These are phyloP conservation scores for Idaea straminata DNA, from an alignment of 2,888 invertebrate species.

Conservation along the genomic window DNA sequence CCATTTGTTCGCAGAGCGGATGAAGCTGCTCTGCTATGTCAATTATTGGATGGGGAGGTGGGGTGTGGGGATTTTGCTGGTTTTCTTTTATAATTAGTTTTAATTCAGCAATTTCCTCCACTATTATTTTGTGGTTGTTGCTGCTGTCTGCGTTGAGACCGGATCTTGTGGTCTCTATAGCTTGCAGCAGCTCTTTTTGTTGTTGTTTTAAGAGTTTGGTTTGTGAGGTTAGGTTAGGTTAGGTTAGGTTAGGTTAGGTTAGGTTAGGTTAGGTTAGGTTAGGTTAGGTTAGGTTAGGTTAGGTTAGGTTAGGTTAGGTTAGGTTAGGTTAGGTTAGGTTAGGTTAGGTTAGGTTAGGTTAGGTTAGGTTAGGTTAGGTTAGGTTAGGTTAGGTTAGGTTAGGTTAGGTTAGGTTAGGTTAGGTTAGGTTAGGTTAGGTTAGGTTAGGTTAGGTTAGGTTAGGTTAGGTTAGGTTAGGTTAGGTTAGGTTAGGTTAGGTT, in stretches of 20 bases:
- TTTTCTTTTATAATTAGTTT: no score
- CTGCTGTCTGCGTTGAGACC: no score
- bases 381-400: slow-evolving; percentile 17
- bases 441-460: slow-evolving; percentile 28
- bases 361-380: slow-evolving; percentile 6
- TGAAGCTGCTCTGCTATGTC: no score
- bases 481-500: slow-evolving; percentile 28
- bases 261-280: slow-evolving; percentile 9
- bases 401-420: slow-evolving; percentile 25
- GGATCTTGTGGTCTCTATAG: no score
- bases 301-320: slow-evolving; percentile 6
- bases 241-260: slow-evolving; percentile 21
- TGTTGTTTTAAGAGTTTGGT: no score
- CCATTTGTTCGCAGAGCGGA: no score
- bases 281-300: slow-evolving; percentile 7
- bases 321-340: slow-evolving; percentile 6
- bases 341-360: slow-evolving; percentile 6
- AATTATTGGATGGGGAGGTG: no score
- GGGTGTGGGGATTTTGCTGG: no score
- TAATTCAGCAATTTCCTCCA: no score
- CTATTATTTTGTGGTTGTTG: no score
- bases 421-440: slow-evolving; percentile 30
- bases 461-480: slow-evolving; percentile 24
- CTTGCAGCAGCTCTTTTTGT: no score
- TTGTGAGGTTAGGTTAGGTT: slow-evolving; percentile 12